Evolutionary conservation across 2,888 invertebrate genomes (phyloP), one percentile per base, ranked within the genome.

Genomic region (Rhingia campestris): DNA sequence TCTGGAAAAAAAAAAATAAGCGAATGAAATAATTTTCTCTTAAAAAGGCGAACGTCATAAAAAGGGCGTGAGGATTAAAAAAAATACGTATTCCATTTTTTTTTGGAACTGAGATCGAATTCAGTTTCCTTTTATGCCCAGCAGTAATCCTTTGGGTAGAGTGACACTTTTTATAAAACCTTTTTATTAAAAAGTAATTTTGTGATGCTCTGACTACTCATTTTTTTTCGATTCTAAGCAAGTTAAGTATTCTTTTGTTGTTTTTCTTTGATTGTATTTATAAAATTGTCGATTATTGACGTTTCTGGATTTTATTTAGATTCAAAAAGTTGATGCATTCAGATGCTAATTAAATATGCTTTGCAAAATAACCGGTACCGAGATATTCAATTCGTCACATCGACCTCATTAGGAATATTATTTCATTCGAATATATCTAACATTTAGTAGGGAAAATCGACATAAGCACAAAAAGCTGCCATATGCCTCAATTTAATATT

Each of bases 51-150:
- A 74, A 72, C 66, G 56, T 54, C 72, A 61, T 72, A 53, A 75
- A 61, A 80, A 75, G 70, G 84, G 84, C 70, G 84, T 84, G 84
- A 84, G 84, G 84, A 84, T 84, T 84, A 84, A 84, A 84, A 84
- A 79, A 67, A 72, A 75, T 32, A 14, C 35, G 54, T 7, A 7
- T 61, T n/a, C 37, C 41, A 45, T 56, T 61, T 14, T 35, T 12
- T 51, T 79, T 63, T 63, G 47, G 61, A 45, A 72, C 63, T 47
- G 9, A 80, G 64, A 79, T 84, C 74, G 70, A 80, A 75, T 75
- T 84, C 70, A 61, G 59, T 80, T 75, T 79, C 69, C 59, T 74
- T 74, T 84, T 84, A 69, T 84, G 70, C 47, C 49, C 58, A 67
- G 22, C 22, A 22, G 70, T 84, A 84, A 84, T 84, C 84, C 84